Base-by-base conservation (phyloP, 2,888 invertebrate species). In the Agrilus mali region DNA sequence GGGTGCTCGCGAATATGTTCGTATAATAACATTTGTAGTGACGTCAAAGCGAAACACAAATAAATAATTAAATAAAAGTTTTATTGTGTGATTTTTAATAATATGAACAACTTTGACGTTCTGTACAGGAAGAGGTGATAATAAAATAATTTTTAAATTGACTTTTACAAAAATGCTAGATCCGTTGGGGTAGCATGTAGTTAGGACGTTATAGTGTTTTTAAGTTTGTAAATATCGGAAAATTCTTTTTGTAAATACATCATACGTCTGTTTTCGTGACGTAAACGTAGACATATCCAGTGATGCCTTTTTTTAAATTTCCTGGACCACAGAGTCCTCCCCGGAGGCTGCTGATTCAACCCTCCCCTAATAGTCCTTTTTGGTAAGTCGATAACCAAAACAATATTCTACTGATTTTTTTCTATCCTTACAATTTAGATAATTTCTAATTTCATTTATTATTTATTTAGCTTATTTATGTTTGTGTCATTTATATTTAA, bases 291-390 rank as follows among this genome's bases (percentile, higher is more conserved):
- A 13, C 22, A 22, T n/a, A n/a, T n/a, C n/a, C n/a, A 36, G 39
- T 43, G 10, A 59, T 57, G 58, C 59, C 62, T 40, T 54, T 60
- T 49, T 59, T 60, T 49, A 60, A 57, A 52, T 55, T 59, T 35
- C 52, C 50, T 42, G 56, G 55, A 39, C 49, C 56, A 44, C 50
- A 54, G 15, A 57, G 55, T 40, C 61, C 61, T 37, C 57, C 61
- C 7, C 55, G 55, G 46, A 58, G 59, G 49, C 58, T 58, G 22
- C 51, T 57, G n/a, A 55, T 57, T 41, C 54, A 59, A 41, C 59
- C 58, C 41, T 60, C 60, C 45, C 59, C 62, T 22, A 58, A 55
- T 35, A 60, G 59, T 47, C 63, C 63, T 5, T 65, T 65, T 56
- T 61, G 62, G 64, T 65, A 52, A 63, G 62, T 51, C 48, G 27